These are phyloP conservation scores for Sanderia malayensis DNA, from an alignment of 30 jellyfish, hydroid and myxozoan genomes.

Conservation along the genomic window DNA sequence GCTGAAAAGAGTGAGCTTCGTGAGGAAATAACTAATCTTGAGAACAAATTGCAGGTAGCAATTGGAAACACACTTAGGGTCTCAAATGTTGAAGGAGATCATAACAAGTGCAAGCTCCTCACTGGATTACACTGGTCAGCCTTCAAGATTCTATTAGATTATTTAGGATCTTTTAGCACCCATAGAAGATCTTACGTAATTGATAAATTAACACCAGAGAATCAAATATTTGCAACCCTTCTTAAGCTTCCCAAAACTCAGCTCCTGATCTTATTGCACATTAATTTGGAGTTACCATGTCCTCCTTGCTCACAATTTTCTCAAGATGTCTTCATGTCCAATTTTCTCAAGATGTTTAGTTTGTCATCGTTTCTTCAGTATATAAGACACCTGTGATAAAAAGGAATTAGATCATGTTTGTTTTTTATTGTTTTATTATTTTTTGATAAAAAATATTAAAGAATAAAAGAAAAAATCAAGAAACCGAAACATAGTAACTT, in stretches of 20 bases:
- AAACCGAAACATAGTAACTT: no score
- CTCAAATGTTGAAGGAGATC: background rate
- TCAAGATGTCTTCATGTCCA: background rate
- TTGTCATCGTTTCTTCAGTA: no score
- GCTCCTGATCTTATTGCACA: background rate
- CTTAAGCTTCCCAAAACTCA: background rate
- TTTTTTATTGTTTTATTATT: no score
- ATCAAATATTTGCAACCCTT: constrained; percentile 1
- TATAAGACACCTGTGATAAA: no score
- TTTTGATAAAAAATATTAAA: no score
- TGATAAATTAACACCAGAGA: background rate
- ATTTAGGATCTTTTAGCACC: background rate
- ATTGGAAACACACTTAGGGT: background rate
- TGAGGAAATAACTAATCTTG: background rate
- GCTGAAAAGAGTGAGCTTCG: background rate
- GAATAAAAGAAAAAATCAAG: no score
- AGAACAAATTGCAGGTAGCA: background rate
- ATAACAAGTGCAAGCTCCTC: background rate
- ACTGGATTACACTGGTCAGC: constrained; percentile 1
- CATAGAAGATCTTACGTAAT: background rate
- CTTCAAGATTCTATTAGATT: background rate
- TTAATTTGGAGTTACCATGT: background rate
- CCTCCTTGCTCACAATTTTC: background rate
- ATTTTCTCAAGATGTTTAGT: no score
- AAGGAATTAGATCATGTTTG: no score